These are phyloP conservation scores for Colostygia pectinataria DNA, from an alignment of 2,888 invertebrate genomes.

Conservation along the genomic window DNA sequence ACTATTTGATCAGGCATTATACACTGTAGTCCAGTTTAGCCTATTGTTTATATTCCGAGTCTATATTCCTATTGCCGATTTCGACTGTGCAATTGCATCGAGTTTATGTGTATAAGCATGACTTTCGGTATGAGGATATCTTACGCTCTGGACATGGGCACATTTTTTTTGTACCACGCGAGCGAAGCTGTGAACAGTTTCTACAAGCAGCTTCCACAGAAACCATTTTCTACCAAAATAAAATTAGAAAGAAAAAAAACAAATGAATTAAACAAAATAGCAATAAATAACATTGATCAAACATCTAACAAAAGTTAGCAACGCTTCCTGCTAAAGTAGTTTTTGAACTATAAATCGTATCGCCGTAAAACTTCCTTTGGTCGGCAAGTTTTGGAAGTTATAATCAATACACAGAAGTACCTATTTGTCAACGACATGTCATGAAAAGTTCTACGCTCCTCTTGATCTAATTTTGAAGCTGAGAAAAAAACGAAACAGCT, in stretches of 20 bases:
- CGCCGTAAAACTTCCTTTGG: slow-evolving; percentile 58
- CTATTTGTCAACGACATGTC: slow-evolving; percentile 55
- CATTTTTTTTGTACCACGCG: too few relatives aligned
- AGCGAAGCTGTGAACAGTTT: too few relatives aligned
- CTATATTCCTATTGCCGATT: too few relatives aligned
- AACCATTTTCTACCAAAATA: not conserved
- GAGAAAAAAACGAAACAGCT: slow-evolving; percentile 51
- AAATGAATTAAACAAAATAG: slow-evolving; percentile 16
- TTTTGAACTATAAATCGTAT: slow-evolving; percentile 50
- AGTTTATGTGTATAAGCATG: too few relatives aligned
- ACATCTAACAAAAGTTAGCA: slow-evolving; percentile 36
- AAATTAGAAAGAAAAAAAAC: slow-evolving; percentile 17
- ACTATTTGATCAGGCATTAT: not conserved
- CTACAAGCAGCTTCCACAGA: not conserved
- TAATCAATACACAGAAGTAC: slow-evolving; percentile 44
- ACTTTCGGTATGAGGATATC: too few relatives aligned
- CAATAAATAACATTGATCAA: slow-evolving; percentile 23
- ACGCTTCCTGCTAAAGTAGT: slow-evolving; percentile 49
- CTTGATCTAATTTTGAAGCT: slow-evolving; percentile 51
- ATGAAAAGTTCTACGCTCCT: slow-evolving; percentile 44
- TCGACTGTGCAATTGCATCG: too few relatives aligned
- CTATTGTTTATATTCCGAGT: too few relatives aligned
- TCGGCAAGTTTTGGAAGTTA: slow-evolving; percentile 45
- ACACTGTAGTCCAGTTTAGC: too few relatives aligned
- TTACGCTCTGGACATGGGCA: too few relatives aligned